Evolutionary conservation across 2,888 invertebrate species (phyloP).

Genomic region (Halictus quadricinctus): DNA sequence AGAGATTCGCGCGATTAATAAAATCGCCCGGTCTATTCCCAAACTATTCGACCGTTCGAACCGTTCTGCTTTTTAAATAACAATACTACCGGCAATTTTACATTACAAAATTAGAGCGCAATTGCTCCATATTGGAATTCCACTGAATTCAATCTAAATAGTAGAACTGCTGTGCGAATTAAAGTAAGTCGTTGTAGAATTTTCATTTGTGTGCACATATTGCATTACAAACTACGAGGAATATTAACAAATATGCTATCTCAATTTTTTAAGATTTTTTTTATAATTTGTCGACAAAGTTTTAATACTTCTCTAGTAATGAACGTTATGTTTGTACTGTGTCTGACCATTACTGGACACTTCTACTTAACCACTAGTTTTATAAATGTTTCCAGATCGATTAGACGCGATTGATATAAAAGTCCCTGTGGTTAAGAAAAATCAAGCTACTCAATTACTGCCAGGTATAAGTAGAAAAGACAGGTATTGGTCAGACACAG

Average conservation of each 20-base stretch:
- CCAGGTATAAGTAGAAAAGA: no score
- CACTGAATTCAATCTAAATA: not conserved
- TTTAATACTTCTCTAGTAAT: no score
- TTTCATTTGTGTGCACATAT: not conserved
- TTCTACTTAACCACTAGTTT: not conserved
- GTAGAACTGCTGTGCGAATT: not conserved
- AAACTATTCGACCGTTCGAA: not conserved
- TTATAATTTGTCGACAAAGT: no score
- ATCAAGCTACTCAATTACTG: no score
- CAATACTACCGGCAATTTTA: not conserved
- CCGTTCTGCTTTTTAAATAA: not conserved
- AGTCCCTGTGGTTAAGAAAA: no score
- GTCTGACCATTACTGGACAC: not conserved
- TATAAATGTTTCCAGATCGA: not conserved
- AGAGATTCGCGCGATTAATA: not conserved
- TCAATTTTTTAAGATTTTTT: not conserved
- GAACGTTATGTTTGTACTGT: not conserved
- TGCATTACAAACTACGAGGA: not conserved
- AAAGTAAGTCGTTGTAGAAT: not conserved
- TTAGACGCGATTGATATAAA: not conserved
- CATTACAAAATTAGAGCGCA: not conserved
- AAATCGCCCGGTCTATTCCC: not conserved
- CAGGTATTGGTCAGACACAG: no score
- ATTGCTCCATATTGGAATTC: not conserved
- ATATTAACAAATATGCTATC: no score